Base-by-base conservation (phyloP, 2,797 vertebrate genomes). In the Emydoidea blandingii region DNA sequence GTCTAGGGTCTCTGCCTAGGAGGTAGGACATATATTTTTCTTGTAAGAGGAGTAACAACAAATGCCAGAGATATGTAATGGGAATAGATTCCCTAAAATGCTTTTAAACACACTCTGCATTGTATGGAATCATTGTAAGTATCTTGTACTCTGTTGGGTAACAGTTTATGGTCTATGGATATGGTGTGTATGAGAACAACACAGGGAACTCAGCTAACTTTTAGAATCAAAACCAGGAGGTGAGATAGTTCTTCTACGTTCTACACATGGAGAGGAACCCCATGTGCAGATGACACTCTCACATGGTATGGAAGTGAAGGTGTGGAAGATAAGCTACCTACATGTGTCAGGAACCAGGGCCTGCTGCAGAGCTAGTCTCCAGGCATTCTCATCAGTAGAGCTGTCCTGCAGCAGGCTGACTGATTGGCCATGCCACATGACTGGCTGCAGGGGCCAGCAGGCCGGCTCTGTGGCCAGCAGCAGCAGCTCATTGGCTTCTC, bases 51-150 rank as follows among this genome's bases (percentile, higher is more conserved):
- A 83, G 11, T 27, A 57, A 76, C 16, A 83, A 0, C 72, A 34
- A 0, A 0, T 52, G 41, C 25, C 12, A 16, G 29, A 4, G n/a
- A 41, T 19, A 94, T 76, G 79, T n/a, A 54, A 0, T 74, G 0
- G 84, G 90, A 74, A 65, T 79, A 19, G 12, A 94, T 6, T 16
- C 52, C 92, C 91, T 94, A 29, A 76, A 76, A 76, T 47, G 14
- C 23, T 27, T 76, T 29, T 8, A 47, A 7, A 47, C 7, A 49
- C n/a, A 78, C 68, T 23, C 65, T 72, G 19, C 65, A 6, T 41
- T 72, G 34, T 41, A 12, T 41, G 21, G n/a, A 72, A 72, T 21
- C 68, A 23, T 41, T 72, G 19, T 72, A 72, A 72, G 5, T 21
- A 72, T 72, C 19, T 21, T 41, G 68, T 6, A 72, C 21, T 41